These are phyloP conservation scores for Crossoptilon crossoptilon DNA, from an alignment of 2,797 vertebrate genomes.

Conservation along the genomic window DNA sequence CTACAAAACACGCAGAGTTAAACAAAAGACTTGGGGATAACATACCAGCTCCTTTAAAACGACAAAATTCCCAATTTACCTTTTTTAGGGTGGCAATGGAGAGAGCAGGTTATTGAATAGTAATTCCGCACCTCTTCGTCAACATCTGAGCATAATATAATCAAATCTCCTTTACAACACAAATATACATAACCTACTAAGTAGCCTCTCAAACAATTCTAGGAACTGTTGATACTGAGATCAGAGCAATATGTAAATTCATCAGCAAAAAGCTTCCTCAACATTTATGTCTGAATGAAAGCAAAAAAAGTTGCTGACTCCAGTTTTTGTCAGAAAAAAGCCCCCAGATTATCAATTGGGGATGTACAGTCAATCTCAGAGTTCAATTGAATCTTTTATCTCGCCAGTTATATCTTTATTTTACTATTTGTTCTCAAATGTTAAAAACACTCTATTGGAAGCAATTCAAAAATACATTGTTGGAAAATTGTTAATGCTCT, in stretches of 20 bases:
- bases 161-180: not conserved
- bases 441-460: constrained; percentile 69
- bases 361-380: not conserved
- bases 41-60: not conserved
- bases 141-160: not conserved
- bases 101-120: not conserved
- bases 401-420: constrained; percentile 39
- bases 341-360: not conserved
- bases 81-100: rapidly evolving
- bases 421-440: constrained; percentile 59
- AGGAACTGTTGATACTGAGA: not conserved
- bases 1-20: not conserved
- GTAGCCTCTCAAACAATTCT: not conserved
- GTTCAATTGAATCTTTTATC: not conserved
- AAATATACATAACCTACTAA: not conserved
- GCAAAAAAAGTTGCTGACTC: not conserved
- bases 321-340: not conserved
- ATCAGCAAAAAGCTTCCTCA: not conserved
- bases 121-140: not conserved
- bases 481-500: constrained; percentile 75
- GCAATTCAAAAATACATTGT: constrained; percentile 75
- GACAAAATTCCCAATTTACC: not conserved
- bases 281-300: not conserved
- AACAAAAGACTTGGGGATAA: not conserved
- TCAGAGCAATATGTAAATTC: rapidly evolving